Evolutionary conservation across 2,797 vertebrate genomes (phyloP).

Genomic region (Threskiornis aethiopicus): DNA sequence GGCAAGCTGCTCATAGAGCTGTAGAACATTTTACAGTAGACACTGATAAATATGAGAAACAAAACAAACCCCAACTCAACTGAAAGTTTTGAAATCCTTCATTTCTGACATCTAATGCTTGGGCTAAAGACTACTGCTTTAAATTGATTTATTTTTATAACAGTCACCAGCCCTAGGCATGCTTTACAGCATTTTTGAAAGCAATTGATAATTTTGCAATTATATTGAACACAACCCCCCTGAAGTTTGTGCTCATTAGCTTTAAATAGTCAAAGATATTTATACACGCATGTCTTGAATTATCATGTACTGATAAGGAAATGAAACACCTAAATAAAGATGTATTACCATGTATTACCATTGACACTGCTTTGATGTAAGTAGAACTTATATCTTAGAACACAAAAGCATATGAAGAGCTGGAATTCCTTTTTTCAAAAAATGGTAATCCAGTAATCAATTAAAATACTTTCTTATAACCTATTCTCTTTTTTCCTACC

Average conservation of each 20-base stretch:
- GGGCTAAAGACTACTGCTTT: background rate
- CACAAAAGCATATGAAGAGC: background rate
- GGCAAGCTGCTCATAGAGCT: background rate
- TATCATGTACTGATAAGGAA: background rate
- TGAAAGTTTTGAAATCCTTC: background rate
- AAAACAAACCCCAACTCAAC: background rate
- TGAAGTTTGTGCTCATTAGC: background rate
- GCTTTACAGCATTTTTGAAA: background rate
- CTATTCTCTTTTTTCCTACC: background rate
- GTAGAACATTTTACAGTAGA: background rate
- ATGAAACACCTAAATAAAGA: background rate
- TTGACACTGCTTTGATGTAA: background rate
- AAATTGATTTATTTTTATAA: background rate
- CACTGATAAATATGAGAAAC: background rate
- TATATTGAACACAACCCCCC: background rate
- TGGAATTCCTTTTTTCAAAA: background rate
- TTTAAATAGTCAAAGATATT: background rate
- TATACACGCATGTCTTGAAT: background rate
- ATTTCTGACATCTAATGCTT: background rate
- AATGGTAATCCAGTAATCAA: background rate
- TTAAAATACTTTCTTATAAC: background rate
- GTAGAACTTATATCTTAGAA: background rate
- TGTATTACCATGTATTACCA: background rate
- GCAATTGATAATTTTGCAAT: background rate
- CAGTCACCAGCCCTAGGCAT: background rate